Percentiles rank a stretch among this genome's conserved stretches.
Conservation (phyloP, 1,140 invertebrate species). For the Drosophila eugracilis region DNA sequence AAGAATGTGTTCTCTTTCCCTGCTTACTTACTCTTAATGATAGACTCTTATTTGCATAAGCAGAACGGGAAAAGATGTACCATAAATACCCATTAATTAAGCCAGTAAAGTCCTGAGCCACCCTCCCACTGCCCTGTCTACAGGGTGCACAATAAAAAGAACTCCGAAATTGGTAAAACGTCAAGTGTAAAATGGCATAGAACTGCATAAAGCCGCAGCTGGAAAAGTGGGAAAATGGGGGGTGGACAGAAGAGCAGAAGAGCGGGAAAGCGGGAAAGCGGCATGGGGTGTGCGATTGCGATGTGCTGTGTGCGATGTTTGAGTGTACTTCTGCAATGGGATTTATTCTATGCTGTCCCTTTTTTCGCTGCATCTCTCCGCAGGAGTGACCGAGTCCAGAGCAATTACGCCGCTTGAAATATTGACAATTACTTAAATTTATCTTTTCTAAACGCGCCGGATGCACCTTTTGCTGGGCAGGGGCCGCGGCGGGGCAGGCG, state of each 20-base stretch:
- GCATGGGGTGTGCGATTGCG: too few species aligned
- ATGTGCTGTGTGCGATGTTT: too few species aligned
- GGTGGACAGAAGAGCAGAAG: constrained; percentile 1
- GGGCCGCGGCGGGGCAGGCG: constrained; percentile 18
- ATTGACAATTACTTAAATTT: constrained; percentile 83
- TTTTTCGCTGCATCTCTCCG: constrained; percentile 37
- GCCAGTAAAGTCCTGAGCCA: neutral
- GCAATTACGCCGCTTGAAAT: constrained; percentile 80
- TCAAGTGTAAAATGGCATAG: constrained; percentile 72
- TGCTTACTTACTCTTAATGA: too few species aligned
- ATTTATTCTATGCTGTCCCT: constrained; percentile 54
- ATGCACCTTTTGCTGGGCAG: constrained; percentile 53
- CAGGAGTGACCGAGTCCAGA: constrained; percentile 50
- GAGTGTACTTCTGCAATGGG: constrained; percentile 59
- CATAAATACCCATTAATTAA: too few species aligned
- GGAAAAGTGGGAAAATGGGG: constrained; percentile 23
- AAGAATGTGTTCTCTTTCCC: neutral
- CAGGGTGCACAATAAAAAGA: constrained; percentile 39
- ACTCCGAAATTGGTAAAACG: constrained; percentile 76
- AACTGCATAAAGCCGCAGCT: constrained; percentile 74
- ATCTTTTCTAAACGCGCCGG: constrained; percentile 76
- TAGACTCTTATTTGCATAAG: too few species aligned
- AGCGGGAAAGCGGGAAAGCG: too few species aligned
- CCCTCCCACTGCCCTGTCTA: neutral
- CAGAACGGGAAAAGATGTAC: too few species aligned